Evolutionary conservation across 2,888 invertebrate species (phyloP).

Genomic region (Tachina fera): DNA sequence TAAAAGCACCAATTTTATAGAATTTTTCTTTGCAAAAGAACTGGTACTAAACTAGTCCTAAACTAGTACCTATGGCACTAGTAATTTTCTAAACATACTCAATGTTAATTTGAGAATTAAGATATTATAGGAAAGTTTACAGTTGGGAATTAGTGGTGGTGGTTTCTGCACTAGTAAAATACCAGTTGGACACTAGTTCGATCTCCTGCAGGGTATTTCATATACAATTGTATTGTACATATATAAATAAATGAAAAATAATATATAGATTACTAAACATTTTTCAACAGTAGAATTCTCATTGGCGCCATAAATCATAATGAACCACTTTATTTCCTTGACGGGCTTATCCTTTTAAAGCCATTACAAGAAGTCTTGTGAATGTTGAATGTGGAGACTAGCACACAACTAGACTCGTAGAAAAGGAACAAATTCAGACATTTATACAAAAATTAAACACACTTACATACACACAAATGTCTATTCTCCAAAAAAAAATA

Average conservation of each 20-base stretch:
- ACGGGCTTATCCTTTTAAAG: constrained; percentile 61
- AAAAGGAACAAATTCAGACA: constrained; percentile 15
- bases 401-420: not conserved
- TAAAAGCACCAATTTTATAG: too few relatives aligned
- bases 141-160: too few relatives aligned
- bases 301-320: constrained; percentile 69
- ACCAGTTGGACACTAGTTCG: too few relatives aligned
- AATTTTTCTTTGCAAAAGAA: too few relatives aligned
- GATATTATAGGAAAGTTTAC: too few relatives aligned
- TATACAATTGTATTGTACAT: constrained; percentile 28
- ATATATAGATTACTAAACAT: constrained; percentile 15
- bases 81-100: too few relatives aligned
- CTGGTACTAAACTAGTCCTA: too few relatives aligned
- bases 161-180: too few relatives aligned
- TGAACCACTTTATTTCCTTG: constrained; percentile 66
- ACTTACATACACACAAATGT: not conserved
- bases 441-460: constrained; percentile 6
- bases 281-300: constrained; percentile 51
- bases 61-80: too few relatives aligned
- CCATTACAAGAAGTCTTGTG: not conserved
- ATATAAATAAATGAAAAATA: not conserved
- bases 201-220: too few relatives aligned
- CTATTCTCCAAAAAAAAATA: not conserved
- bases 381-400: not conserved
- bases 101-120: too few relatives aligned